Base-by-base conservation (phyloP, 2,888 invertebrate species). In the Andrena minutula region DNA sequence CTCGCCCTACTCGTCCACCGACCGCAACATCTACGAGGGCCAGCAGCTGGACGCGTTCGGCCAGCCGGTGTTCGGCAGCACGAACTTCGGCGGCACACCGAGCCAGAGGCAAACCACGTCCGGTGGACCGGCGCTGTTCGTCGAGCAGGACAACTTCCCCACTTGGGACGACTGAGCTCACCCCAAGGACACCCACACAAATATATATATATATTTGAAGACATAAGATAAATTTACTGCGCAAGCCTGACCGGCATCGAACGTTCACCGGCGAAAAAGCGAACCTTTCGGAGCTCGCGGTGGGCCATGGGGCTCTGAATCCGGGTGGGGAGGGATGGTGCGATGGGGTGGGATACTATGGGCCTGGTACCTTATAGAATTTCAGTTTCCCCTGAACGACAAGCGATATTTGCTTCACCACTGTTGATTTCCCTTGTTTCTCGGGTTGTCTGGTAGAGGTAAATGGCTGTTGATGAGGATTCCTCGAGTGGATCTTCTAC, bases 141-240 rank as follows among this genome's bases (percentile, higher is more conserved):
- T 96, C 75, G 94, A 94, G 76, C 95, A 96, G 91, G 94, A 95
- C 66, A 95, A 94, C 89, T 96, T 96, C 92, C 96, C 96, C 28
- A 93, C 95, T 85, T 96, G 96, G 96, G 96, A 96, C 88, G 96
- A 96, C 93, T 96, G 95, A 95, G 91, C 66, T 41, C 41, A 75
- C 8, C 75, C 84, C 87, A 81, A 90, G n/a, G 56, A 75, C 84
- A 74, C 35, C 71, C 68, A 80, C 76, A 79, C 64, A 80, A 75
- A 85, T 76, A 82, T 69, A 82, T 63, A 72, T 74, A 88, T 85
- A 86, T 75, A 84, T 78, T 79, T 75, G 74, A 80, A 61, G 47
- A 80, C 71, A 75, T 70, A 66, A 86, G 74, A 82, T 79, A 71
- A 74, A 72, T 73, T 41, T 85, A 85, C 75, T 83, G 79, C 61